Base-by-base conservation (phyloP, 2,888 invertebrate genomes). In the Idaea straminata region DNA sequence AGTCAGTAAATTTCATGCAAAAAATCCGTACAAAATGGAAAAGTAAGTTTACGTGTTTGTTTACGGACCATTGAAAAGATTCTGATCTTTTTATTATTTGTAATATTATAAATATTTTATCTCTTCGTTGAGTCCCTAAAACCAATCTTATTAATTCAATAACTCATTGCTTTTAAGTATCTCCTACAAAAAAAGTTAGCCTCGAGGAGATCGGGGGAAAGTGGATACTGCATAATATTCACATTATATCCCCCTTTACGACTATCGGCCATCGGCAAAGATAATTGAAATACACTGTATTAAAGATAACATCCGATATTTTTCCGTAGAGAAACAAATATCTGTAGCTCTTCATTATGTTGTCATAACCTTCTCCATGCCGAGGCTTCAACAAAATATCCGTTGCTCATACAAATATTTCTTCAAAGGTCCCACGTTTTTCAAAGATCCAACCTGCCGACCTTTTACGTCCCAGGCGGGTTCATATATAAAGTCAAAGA, bases 201-300 rank as follows among this genome's bases (percentile, higher is more conserved):
- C 47, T 66, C 72, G 70, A 73, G 72, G 68, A 72, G 72, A 77
- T 74, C 72, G 73, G 79, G 79, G 74, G 78, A 80, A 78, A 81
- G 78, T 77, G 75, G 77, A 78, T 79, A 83, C 88, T 86, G 91
- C 87, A 91, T 91, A 91, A 91, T 91, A 89, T 91, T 88, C 85
- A 63, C 90, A 91, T 92, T 91, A 91, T 79, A 81, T 70, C 72
- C 81, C 82, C 78, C 83, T 85, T 86, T 84, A 84, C 83, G 82
- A 81, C 82, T 86, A 89, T 91, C 83, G 89, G 82, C 88, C 83
- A 89, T 90, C 88, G 87, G 74, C 47, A 47, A 47, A 13, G 47
- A 47, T 2, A 47, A 47, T 10, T 47, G 10, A 47, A 10, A 1
- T 47, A 13, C 4, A 10, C 13, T 47, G 4, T 3, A 47, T 7